Conservation (phyloP, 1,140 invertebrate genomes). For the Frieseomelitta varia region DNA sequence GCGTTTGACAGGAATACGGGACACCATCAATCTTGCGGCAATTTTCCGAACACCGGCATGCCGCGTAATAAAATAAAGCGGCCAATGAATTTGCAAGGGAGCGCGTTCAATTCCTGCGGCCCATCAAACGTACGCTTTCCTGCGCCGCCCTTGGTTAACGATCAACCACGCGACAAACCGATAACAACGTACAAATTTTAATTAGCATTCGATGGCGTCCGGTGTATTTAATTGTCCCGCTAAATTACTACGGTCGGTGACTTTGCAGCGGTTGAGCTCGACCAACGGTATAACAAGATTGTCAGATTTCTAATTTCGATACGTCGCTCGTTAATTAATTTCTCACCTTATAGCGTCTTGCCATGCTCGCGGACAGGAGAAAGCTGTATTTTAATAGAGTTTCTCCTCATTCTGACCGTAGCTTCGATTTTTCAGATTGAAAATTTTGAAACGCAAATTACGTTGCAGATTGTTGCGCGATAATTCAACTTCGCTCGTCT, state of each 20-base stretch:
- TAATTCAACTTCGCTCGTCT: too few species aligned
- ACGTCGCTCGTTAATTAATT: background rate
- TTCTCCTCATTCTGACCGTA: background rate
- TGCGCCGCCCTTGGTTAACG: constrained; percentile 30
- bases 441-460: background rate
- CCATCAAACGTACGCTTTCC: constrained; percentile 28
- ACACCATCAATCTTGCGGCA: constrained; percentile 23
- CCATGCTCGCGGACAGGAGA: background rate
- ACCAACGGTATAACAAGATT: background rate
- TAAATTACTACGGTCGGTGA: background rate
- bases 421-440: background rate
- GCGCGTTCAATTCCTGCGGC: constrained; percentile 30
- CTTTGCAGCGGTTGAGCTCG: background rate
- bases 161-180: constrained; percentile 49
- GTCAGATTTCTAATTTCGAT: background rate
- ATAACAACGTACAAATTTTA: constrained; percentile 52
- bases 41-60: constrained; percentile 7
- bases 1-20: constrained; percentile 26
- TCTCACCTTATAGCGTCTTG: background rate
- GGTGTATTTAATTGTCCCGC: constrained; percentile 25
- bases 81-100: constrained; percentile 31
- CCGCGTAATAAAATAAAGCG: constrained; percentile 42
- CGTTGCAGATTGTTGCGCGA: too few species aligned
- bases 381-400: background rate
- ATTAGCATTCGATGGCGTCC: constrained; percentile 31